Evolutionary conservation across 1,140 invertebrate species (phyloP), one percentile per base, ranked within the genome.

Genomic region (Archegozetes longisetosus): DNA sequence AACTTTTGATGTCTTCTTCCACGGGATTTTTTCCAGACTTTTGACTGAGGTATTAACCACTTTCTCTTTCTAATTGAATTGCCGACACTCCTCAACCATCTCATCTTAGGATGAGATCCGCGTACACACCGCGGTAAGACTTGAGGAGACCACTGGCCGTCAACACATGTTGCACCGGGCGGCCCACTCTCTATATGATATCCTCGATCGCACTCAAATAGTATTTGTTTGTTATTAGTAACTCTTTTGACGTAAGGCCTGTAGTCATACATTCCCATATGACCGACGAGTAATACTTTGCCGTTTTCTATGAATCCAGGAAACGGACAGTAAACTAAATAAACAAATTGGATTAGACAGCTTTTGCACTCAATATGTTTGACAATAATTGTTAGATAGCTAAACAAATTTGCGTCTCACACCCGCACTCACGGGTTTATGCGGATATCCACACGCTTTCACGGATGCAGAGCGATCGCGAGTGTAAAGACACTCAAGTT

Each of bases 201-300:
- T 0, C 89, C 89, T 68, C 88, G 87, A 62, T 93, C 83, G 70
- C 93, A 97, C 65, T 94, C 88, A 71, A 93, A 97, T 82, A 91
- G 88, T 27, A 97, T 95, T 70, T 95, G 88, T 64, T 93, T 88
- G 68, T 95, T 94, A 71, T 92, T 93, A 0, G 74, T 52, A 58
- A 87, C 83, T 74, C 89, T 91, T 67, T 81, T 83, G 0, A 97
- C 91, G 69, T 97, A 97, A 0, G 89, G 86, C n/a, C 90, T 74
- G 70, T 96, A 97, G 70, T 96, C 91, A 71, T 97, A 97, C 29
- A 93, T 78, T 0, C 93, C 93, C 88, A 96, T 95, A 68, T 93
- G 91, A 2, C 92, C 93, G 1, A 97, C 90, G 0, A 97, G 73
- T 14, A 95, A 75, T 0, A 97, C 88, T 70, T 90, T 88, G 9